Evolutionary conservation across 2,888 invertebrate genomes (phyloP).

Genomic region (Nephrotoma flavescens): DNA sequence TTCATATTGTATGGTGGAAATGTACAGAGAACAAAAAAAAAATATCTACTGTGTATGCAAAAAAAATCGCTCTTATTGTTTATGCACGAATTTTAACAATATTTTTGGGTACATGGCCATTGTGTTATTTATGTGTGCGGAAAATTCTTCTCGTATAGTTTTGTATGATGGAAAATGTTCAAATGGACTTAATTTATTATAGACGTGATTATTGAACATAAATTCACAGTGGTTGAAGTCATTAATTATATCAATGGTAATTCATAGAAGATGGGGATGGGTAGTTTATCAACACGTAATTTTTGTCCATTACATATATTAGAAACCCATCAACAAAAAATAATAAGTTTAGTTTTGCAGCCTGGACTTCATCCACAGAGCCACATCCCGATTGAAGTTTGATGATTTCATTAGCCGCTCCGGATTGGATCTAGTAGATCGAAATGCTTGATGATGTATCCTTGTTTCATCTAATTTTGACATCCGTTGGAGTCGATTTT

Average conservation of each 20-base stretch:
- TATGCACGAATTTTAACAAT: not conserved
- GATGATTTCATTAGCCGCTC: too few relatives aligned
- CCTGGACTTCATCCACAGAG: too few relatives aligned
- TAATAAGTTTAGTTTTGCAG: too few relatives aligned
- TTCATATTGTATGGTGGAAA: conserved; percentile 16
- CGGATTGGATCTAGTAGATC: too few relatives aligned
- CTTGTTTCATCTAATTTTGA: too few relatives aligned
- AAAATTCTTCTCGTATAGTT: not conserved
- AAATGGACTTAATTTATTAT: not conserved
- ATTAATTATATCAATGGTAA: not conserved
- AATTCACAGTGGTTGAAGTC: not conserved
- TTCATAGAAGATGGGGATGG: too few relatives aligned
- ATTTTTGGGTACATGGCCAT: not conserved
- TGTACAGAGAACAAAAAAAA: not conserved
- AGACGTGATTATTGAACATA: not conserved
- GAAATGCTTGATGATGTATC: too few relatives aligned
- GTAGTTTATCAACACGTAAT: too few relatives aligned
- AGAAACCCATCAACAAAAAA: too few relatives aligned
- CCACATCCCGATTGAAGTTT: too few relatives aligned
- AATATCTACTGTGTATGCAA: not conserved
- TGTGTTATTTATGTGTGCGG: not conserved
- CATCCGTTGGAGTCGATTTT: too few relatives aligned
- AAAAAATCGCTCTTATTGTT: not conserved
- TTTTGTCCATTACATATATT: too few relatives aligned
- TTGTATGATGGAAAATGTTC: not conserved